A percentile compares a stretch with the other conserved stretches of the same genome.
Conservation (phyloP, 2,113 vertebrate species). For the Ictalurus furcatus region DNA sequence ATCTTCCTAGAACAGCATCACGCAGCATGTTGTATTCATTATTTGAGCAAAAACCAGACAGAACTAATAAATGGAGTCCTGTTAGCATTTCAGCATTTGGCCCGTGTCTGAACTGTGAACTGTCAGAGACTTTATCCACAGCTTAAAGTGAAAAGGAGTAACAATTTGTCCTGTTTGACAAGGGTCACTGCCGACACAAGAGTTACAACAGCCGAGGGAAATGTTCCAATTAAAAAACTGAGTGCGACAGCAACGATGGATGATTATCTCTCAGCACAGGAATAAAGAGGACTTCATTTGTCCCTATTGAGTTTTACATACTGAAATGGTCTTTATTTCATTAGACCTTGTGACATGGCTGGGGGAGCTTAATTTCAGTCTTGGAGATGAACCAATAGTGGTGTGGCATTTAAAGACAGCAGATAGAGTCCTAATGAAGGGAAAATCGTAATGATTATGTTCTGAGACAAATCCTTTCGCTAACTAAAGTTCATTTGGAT, state of each 20-base stretch:
- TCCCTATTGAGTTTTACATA: slow-evolving; percentile 19
- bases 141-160: slow-evolving; percentile 15
- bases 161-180: slow-evolving; percentile 18
- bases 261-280: slow-evolving; percentile 1
- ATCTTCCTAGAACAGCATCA: not conserved
- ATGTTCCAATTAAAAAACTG: not conserved
- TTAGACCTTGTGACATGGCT: not conserved
- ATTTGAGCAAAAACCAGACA: not conserved
- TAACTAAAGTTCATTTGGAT: slow-evolving; percentile 48
- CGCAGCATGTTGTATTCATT: not conserved
- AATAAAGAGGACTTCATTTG: slow-evolving; percentile 1
- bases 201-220: not conserved
- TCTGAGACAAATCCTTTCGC: slow-evolving; percentile 26
- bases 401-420: slow-evolving; percentile 38
- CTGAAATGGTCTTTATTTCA: slow-evolving; percentile 10
- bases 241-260: not conserved
- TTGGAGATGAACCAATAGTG: slow-evolving; percentile 36
- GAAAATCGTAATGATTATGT: slow-evolving; percentile 13
- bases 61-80: not conserved
- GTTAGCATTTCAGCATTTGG: not conserved
- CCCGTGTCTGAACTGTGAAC: not conserved
- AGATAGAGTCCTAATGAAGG: slow-evolving; percentile 27
- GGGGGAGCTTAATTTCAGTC: slow-evolving; percentile 35
- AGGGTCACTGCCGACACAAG: not conserved
- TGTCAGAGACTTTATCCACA: slow-evolving; percentile 16